phyloP scores from a whole-genome alignment of 2,888 invertebrate species.

The Mimas tiliae region DNA sequence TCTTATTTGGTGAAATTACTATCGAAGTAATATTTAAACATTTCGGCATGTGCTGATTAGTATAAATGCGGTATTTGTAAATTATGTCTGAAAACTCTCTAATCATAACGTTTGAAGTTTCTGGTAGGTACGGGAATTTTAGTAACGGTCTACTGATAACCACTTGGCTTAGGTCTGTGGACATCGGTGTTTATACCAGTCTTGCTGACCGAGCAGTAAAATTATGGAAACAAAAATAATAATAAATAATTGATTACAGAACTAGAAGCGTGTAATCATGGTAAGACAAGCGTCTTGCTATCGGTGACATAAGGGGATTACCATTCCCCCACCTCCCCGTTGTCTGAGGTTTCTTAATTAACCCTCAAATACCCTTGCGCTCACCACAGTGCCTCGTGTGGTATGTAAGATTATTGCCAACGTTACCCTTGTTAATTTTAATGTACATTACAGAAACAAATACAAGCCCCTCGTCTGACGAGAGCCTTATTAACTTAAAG shows the following conservation, averaged over 20 bases:
- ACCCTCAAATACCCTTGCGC: constrained; percentile 79
- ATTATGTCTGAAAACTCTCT: not conserved
- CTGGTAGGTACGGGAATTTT: not conserved
- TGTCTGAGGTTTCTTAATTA: constrained; percentile 83
- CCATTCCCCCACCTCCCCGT: constrained; percentile 52
- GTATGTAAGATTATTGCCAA: constrained; percentile 77
- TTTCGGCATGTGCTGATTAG: not conserved
- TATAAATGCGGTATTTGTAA: not conserved
- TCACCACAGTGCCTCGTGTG: constrained; percentile 60
- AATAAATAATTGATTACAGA: constrained; percentile 13
- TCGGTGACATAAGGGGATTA: constrained; percentile 78
- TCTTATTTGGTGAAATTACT: constrained; percentile 46
- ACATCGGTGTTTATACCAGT: too few species aligned
- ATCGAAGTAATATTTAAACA: not conserved
- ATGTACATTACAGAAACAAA: constrained; percentile 79
- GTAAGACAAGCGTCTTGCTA: constrained; percentile 56
- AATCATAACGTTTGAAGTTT: constrained; percentile 2
- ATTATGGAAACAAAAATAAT: too few species aligned
- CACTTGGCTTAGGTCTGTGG: too few species aligned
- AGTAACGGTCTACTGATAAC: too few species aligned
- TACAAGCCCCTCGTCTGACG: constrained; percentile 55
- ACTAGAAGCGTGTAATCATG: constrained; percentile 19
- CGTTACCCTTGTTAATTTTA: constrained; percentile 78
- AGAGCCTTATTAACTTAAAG: constrained; percentile 59
- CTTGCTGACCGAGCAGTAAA: too few species aligned